These are phyloP conservation scores for Rhaphigaster nebulosa DNA, from an alignment of 2,888 invertebrate genomes.

Conservation along the genomic window DNA sequence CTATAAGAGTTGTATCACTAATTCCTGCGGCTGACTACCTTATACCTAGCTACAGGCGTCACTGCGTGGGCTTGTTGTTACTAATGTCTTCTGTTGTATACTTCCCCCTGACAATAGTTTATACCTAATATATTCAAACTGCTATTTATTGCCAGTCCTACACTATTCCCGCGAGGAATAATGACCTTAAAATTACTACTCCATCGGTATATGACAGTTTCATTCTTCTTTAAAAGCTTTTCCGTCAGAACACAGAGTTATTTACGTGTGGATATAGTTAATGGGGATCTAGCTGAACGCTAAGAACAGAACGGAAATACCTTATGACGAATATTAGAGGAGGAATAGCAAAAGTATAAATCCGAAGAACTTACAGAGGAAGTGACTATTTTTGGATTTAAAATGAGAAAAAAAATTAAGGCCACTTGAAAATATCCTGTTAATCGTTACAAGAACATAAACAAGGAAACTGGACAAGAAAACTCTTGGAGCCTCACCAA, in stretches of 20 bases:
- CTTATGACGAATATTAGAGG: not conserved
- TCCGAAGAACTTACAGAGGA: not conserved
- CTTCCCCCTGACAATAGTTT: not conserved
- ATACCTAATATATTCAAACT: conserved; percentile 3
- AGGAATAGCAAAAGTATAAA: not conserved
- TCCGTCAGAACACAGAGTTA: not conserved
- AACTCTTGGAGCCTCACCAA: not conserved
- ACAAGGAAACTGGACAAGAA: not conserved
- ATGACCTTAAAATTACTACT: not conserved
- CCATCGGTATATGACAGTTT: not conserved
- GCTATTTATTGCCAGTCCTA: not conserved
- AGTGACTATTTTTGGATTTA: not conserved
- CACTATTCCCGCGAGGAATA: not conserved
- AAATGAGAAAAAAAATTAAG: not conserved
- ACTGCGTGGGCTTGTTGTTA: not conserved
- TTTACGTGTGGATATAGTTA: not conserved
- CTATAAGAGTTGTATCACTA: conserved; percentile 19
- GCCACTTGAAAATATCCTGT: not conserved
- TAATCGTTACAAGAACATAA: not conserved
- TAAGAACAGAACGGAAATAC: not conserved
- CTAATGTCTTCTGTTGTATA: not conserved
- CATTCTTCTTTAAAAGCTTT: not conserved
- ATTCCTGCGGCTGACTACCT: not conserved
- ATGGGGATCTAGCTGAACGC: not conserved
- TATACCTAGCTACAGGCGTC: not conserved